Percentiles rank a stretch among this genome's conserved stretches.
Conservation (phyloP, 2,888 invertebrate genomes). For the Microchrysa polita region DNA sequence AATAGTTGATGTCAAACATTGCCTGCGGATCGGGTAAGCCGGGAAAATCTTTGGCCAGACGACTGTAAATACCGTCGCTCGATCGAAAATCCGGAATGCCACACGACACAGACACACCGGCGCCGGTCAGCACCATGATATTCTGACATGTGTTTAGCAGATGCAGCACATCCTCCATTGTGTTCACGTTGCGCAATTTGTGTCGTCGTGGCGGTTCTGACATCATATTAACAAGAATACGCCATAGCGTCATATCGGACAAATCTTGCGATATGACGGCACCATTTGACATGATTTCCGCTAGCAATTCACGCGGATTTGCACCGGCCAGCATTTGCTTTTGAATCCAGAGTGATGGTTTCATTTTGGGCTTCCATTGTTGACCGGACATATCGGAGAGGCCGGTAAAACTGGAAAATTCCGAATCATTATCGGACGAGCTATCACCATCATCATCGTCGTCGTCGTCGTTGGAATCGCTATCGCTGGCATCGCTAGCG, state of each 20-base stretch:
- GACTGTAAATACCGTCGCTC: constrained; percentile 85
- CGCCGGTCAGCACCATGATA: constrained; percentile 88
- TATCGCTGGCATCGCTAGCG: neutral
- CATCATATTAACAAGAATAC: constrained; percentile 70
- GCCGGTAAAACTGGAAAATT: neutral
- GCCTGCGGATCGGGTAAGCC: constrained; percentile 88
- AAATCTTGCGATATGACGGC: neutral
- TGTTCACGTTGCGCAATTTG: constrained; percentile 60
- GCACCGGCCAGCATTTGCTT: constrained; percentile 75
- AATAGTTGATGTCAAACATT: constrained; percentile 82
- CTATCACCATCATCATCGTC: neutral
- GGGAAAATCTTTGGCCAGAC: constrained; percentile 86
- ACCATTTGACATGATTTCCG: constrained; percentile 62
- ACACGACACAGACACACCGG: constrained; percentile 86
- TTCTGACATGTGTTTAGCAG: constrained; percentile 75
- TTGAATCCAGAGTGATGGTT: constrained; percentile 67
- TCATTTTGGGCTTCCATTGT: constrained; percentile 73
- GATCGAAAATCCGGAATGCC: constrained; percentile 93
- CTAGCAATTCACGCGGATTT: constrained; percentile 71
- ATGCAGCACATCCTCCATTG: constrained; percentile 77
- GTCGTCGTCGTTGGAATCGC: neutral
- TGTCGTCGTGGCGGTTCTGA: constrained; percentile 75
- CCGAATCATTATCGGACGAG: neutral
- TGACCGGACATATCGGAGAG: constrained; percentile 72
- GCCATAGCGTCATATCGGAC: constrained; percentile 67